Base-by-base conservation (phyloP, 2,888 invertebrate genomes). In the Diadromus collaris region DNA sequence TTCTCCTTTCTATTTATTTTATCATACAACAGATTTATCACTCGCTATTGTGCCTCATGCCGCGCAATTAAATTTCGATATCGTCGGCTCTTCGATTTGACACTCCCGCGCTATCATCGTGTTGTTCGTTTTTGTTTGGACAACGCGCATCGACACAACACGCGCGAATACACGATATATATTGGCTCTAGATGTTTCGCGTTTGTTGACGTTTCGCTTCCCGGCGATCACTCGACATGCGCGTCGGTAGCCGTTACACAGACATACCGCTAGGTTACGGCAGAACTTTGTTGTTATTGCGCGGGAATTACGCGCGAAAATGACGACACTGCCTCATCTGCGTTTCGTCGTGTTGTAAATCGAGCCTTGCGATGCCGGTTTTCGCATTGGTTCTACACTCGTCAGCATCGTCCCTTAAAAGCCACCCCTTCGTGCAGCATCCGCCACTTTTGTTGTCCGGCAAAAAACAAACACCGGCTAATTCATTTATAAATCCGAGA, bases 341-440 rank as follows among this genome's bases (percentile, higher is more conserved):
- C 58, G 64, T 61, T 69, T 51, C 21, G 76, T 79, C 79, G 79
- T 79, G 83, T 76, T 79, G 83, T 76, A 68, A 76, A 46, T 65
- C 72, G 78, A 24, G 79, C 81, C 82, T 81, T 74, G 71, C 79
- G 83, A 82, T 82, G 74, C 67, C 77, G 60, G 16, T 71, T 34
- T 56, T 51, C 9, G 3, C 16, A 24, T 5, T 6, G 13, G 34
- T 21, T 24, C 32, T 10, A 21, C 19, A 24, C 21, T 27, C 63
- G 6, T 48, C 27, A 27, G 65, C 78, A 67, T 61, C 71, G 24
- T 51, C 68, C 64, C 38, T 61, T 24, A 46, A 70, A 78, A 83
- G 38, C 60, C 68, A 74, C 81, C 82, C 83, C 81, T 76, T 54
- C 54, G 48, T 56, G 16, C 54, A n/a, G 19, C 19, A n/a, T 56